phyloP scores from a whole-genome alignment of 2,113 vertebrate species.

The Salvelinus fontinalis region DNA sequence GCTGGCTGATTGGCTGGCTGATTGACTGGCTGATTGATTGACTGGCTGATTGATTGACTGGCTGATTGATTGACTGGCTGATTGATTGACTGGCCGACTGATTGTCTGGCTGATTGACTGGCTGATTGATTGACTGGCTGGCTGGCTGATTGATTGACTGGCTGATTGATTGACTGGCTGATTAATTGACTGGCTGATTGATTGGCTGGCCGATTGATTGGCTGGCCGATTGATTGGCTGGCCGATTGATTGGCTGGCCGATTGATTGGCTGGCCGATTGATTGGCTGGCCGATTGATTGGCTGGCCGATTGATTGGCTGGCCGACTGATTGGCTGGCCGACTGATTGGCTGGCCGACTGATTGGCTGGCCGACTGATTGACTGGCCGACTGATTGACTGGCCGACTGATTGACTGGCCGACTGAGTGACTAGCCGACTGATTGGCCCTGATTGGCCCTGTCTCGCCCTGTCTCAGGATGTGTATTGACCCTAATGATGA shows the following conservation, averaged over 20 bases:
- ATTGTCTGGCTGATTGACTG: neutral
- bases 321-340: too few relatives aligned
- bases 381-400: neutral
- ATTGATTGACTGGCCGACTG: neutral
- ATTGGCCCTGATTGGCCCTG: neutral
- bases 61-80: neutral
- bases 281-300: too few relatives aligned
- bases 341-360: too few relatives aligned
- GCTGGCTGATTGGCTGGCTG: too few relatives aligned
- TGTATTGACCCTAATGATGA: conserved; percentile 93
- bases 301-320: too few relatives aligned
- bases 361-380: neutral
- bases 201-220: too few relatives aligned
- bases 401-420: neutral
- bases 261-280: too few relatives aligned
- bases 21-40: neutral
- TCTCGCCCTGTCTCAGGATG: conserved; percentile 79
- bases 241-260: too few relatives aligned
- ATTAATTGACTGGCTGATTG: rapidly evolving
- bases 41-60: neutral
- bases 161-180: rapidly evolving
- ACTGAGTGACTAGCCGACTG: neutral
- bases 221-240: too few relatives aligned
- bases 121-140: neutral
- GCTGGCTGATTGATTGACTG: too few relatives aligned